Evolutionary conservation across 1,140 invertebrate genomes (phyloP).

Genomic region (Drosophila repleta): DNA sequence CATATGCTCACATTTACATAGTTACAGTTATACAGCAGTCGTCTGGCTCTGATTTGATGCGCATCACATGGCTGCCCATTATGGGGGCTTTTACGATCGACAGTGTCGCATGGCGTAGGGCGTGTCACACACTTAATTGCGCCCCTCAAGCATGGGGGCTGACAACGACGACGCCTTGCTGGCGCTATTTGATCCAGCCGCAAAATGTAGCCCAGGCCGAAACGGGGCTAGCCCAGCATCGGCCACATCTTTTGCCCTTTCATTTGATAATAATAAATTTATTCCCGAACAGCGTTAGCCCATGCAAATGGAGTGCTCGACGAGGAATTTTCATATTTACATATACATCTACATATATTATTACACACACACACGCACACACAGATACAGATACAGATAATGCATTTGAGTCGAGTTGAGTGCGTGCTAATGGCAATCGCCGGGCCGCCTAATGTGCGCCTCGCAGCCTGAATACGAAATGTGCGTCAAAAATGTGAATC

Average conservation of each 20-base stretch:
- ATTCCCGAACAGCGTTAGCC: conserved; percentile 18
- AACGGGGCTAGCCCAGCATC: neutral
- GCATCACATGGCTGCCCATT: conserved; percentile 36
- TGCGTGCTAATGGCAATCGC: conserved; percentile 43
- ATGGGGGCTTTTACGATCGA: conserved; percentile 39
- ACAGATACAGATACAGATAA: neutral
- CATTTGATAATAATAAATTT: conserved; percentile 40
- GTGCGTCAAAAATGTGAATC: conserved; percentile 11
- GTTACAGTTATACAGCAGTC: neutral
- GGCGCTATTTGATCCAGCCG: conserved; percentile 10
- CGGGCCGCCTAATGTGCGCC: conserved; percentile 9
- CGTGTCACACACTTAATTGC: conserved; percentile 35
- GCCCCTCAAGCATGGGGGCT: too few relatives aligned
- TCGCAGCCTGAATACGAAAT: conserved; percentile 39
- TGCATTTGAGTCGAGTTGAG: conserved; percentile 31
- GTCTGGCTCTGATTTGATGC: conserved; percentile 41
- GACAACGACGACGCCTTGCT: conserved; percentile 16
- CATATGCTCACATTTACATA: conserved; percentile 3
- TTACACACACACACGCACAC: neutral
- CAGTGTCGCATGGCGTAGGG: conserved; percentile 5
- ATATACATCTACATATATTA: conserved; percentile 5
- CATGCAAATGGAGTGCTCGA: conserved; percentile 29
- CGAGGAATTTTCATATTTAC: conserved; percentile 23
- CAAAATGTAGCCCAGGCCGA: conserved; percentile 2
- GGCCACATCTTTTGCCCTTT: conserved; percentile 13